phyloP scores from a whole-genome alignment of 1,140 invertebrate genomes.

The Danaus melanippus region DNA sequence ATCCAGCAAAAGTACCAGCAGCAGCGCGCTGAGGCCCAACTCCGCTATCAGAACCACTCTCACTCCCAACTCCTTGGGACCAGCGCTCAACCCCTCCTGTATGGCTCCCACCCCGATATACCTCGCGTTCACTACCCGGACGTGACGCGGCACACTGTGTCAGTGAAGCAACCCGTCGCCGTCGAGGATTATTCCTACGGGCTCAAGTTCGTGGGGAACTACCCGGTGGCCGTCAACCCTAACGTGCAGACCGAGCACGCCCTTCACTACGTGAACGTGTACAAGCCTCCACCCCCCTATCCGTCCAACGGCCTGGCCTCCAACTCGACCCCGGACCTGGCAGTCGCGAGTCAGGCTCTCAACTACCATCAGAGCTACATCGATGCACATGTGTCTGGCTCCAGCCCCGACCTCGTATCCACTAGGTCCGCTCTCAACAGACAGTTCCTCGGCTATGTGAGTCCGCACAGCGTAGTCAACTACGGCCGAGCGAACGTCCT shows the following conservation, averaged over 20 bases:
- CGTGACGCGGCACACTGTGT: slow-evolving; percentile 74
- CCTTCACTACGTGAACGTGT: slow-evolving; percentile 79
- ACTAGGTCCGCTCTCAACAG: slow-evolving; percentile 74
- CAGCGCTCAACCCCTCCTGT: slow-evolving; percentile 61
- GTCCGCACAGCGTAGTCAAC: slow-evolving; percentile 45
- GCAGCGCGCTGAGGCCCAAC: slow-evolving; percentile 50
- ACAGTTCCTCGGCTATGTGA: slow-evolving; percentile 68
- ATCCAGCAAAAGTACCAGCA: slow-evolving; percentile 84
- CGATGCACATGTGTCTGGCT: slow-evolving; percentile 77
- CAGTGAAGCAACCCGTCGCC: slow-evolving; percentile 40
- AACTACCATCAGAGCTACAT: slow-evolving; percentile 72
- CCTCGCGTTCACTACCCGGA: slow-evolving; percentile 75
- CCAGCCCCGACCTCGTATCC: slow-evolving; percentile 84
- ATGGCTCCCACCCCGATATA: slow-evolving; percentile 78
- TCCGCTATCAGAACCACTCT: slow-evolving; percentile 56
- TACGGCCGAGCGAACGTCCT: slow-evolving; percentile 52
- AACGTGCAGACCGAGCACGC: slow-evolving; percentile 55
- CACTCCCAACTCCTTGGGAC: slow-evolving; percentile 41
- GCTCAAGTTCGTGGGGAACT: slow-evolving; percentile 46
- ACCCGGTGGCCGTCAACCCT: slow-evolving; percentile 55
- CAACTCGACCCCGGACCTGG: slow-evolving; percentile 86
- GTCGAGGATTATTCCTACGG: slow-evolving; percentile 53
- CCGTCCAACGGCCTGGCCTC: slow-evolving; percentile 80
- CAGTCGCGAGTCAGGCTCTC: slow-evolving; percentile 74
- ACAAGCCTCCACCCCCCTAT: slow-evolving; percentile 88